These are phyloP conservation scores for Chascanopsetta lugubris DNA, from an alignment of 2,113 vertebrate genomes.

Conservation along the genomic window DNA sequence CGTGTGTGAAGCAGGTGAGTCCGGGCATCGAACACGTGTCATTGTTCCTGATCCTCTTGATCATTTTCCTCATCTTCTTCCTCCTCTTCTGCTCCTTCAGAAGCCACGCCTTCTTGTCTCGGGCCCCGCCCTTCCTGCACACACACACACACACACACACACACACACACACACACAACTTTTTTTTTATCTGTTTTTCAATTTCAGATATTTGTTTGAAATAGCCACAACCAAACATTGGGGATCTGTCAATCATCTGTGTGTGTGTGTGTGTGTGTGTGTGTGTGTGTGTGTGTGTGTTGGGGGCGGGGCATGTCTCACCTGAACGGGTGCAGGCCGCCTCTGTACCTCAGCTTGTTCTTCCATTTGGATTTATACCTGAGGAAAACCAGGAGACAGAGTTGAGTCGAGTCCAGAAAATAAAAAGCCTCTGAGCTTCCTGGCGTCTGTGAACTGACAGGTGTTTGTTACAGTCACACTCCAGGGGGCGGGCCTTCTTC, in stretches of 20 bases:
- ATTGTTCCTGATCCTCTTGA: slow-evolving; percentile 92
- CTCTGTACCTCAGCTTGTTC: slow-evolving; percentile 85
- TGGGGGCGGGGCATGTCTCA: slow-evolving; percentile 42
- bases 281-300: too few species aligned
- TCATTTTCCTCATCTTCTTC: slow-evolving; percentile 94
- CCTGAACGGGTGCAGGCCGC: slow-evolving; percentile 90
- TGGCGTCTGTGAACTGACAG: slow-evolving; percentile 71
- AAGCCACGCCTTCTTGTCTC: slow-evolving; percentile 89
- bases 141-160: slow-evolving; percentile 10
- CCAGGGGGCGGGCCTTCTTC: slow-evolving; percentile 91
- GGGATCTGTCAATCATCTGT: neutral
- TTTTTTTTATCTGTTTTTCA: too few species aligned
- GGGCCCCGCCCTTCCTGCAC: slow-evolving; percentile 85
- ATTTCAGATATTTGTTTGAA: too few species aligned
- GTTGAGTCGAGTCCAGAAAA: neutral
- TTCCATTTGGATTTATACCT: slow-evolving; percentile 90
- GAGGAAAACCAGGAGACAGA: slow-evolving; percentile 19
- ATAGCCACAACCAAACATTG: too few species aligned
- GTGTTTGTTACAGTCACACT: slow-evolving; percentile 91
- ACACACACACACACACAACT: slow-evolving; percentile 5
- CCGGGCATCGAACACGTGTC: slow-evolving; percentile 80
- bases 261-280: too few species aligned
- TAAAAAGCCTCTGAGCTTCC: neutral
- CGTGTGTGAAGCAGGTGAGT: slow-evolving; percentile 96
- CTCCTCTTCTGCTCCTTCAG: slow-evolving; percentile 91